Evolutionary conservation across 2,888 invertebrate genomes (phyloP).

Genomic region (Eretmocerus hayati): DNA sequence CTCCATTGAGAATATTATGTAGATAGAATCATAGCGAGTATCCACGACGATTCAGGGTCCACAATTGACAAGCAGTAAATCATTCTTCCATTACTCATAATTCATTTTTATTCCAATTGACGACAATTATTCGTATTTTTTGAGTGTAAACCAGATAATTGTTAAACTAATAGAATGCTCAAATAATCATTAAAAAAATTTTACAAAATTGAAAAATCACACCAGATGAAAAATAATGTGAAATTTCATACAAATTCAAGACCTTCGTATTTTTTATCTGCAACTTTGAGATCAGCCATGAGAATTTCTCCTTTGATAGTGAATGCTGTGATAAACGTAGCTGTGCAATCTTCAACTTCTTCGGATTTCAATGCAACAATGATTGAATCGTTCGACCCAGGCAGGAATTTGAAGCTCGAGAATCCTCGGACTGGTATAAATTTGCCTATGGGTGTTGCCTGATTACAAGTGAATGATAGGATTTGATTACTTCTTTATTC

Average conservation of each 20-base stretch:
- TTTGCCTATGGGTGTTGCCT: slow-evolving; percentile 54
- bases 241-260: slow-evolving; percentile 76
- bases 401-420: slow-evolving; percentile 96
- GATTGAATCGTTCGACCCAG: slow-evolving; percentile 76
- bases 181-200: no score
- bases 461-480: not conserved
- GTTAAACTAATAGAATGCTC: no score
- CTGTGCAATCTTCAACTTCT: slow-evolving; percentile 80
- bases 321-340: slow-evolving; percentile 83
- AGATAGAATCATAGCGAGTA: no score
- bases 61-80: not conserved
- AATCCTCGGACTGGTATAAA: slow-evolving; percentile 74
- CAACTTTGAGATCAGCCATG: slow-evolving; percentile 70
- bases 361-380: slow-evolving; percentile 92
- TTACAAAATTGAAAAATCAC: no score
- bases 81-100: not conserved
- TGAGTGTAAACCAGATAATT: not conserved
- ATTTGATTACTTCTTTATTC: not conserved
- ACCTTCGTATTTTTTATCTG: slow-evolving; percentile 87
- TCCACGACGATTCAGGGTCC: not conserved
- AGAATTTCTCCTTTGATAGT: slow-evolving; percentile 69
- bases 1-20: no score
- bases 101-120: not conserved
- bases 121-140: no score
- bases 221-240: slow-evolving; percentile 5